Percentiles rank a stretch among this genome's conserved stretches.
phyloP scores from a whole-genome alignment of 2,113 vertebrate genomes.

The Ochotona princeps region DNA sequence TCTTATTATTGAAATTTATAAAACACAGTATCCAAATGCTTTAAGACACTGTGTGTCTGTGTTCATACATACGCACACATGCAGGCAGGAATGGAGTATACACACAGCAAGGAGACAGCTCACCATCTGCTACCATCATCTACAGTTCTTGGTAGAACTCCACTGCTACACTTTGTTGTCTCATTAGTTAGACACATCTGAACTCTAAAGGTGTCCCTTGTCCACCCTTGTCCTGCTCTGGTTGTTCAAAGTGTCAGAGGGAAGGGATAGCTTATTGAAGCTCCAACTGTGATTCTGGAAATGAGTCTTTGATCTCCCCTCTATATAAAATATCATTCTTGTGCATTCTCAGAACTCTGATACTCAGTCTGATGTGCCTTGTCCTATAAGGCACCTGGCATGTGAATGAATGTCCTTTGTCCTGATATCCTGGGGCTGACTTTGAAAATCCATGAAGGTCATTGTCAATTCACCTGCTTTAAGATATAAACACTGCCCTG shows the following conservation, averaged over 20 bases:
- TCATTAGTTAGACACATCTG: not conserved
- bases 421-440: rapidly evolving
- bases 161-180: not conserved
- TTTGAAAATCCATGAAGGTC: not conserved
- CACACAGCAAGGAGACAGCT: rapidly evolving
- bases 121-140: not conserved
- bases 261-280: not conserved
- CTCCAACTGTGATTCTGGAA: too few species aligned
- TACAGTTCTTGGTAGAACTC: not conserved
- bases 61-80: not conserved
- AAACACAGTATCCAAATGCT: not conserved
- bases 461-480: rapidly evolving
- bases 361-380: not conserved
- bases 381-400: too few species aligned
- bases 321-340: not conserved
- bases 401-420: not conserved
- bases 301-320: not conserved
- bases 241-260: not conserved
- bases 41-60: not conserved
- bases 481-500: rapidly evolving
- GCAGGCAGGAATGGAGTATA: rapidly evolving
- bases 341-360: not conserved
- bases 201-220: not conserved
- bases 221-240: rapidly evolving
- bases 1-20: not conserved